Conservation (phyloP, 2,113 vertebrate species). For the Petroica traversi region DNA sequence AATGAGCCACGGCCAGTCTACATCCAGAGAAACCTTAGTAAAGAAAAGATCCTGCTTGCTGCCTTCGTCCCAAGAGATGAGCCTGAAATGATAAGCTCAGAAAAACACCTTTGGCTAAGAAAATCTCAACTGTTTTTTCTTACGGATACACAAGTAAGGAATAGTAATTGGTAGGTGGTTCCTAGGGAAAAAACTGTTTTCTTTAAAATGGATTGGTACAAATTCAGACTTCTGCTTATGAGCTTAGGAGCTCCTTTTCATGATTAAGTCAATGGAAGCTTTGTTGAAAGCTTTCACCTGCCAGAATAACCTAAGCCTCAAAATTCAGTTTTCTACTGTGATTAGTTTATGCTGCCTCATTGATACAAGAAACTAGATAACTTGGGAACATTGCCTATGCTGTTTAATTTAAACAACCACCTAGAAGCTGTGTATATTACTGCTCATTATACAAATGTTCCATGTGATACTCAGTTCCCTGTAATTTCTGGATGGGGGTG, state of each 20-base stretch:
- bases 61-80: slow-evolving; percentile 86
- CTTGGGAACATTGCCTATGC: not conserved
- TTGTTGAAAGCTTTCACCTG: not conserved
- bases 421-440: not conserved
- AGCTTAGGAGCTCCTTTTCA: not conserved
- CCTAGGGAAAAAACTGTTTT: not conserved
- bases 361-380: not conserved
- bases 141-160: slow-evolving; percentile 82
- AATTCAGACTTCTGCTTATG: not conserved
- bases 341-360: not conserved
- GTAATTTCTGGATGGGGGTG: not conserved
- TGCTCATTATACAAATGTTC: not conserved
- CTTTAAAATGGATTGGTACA: not conserved
- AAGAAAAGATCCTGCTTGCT: slow-evolving; percentile 80
- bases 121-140: slow-evolving; percentile 89
- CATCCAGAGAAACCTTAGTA: slow-evolving; percentile 84
- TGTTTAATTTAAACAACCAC: not conserved
- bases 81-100: slow-evolving; percentile 76
- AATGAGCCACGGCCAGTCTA: slow-evolving; percentile 85
- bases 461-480: not conserved
- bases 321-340: not conserved
- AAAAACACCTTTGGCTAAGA: slow-evolving; percentile 88
- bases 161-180: not conserved
- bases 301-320: not conserved
- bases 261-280: not conserved